Evolutionary conservation across 1,140 invertebrate species (phyloP).

Genomic region (Apis florea): DNA sequence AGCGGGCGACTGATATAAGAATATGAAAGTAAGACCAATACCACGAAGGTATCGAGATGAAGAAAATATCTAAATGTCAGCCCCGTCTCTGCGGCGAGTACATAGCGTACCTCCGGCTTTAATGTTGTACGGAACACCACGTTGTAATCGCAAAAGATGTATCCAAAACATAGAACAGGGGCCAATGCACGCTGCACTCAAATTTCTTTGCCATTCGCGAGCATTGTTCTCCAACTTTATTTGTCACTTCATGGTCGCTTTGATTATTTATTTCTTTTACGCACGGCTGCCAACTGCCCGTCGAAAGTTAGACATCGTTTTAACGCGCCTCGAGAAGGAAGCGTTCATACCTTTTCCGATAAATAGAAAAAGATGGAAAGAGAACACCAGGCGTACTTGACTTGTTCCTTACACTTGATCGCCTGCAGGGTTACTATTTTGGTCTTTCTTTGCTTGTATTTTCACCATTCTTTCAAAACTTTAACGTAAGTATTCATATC

Average conservation of each 20-base stretch:
- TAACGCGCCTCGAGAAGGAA: conserved; percentile 56
- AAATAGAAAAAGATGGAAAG: conserved; percentile 42
- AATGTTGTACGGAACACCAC: conserved; percentile 49
- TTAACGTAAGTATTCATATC: conserved; percentile 13
- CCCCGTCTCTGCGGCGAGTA: conserved; percentile 56
- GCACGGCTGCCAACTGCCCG: conserved; percentile 77
- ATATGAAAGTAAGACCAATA: conserved; percentile 36
- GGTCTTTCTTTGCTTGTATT: conserved; percentile 69
- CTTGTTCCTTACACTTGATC: conserved; percentile 48
- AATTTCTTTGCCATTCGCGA: conserved; percentile 68
- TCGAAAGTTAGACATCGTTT: conserved; percentile 67
- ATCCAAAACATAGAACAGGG: conserved; percentile 56
- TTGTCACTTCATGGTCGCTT: conserved; percentile 80
- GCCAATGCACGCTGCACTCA: conserved; percentile 60
- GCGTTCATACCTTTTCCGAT: conserved; percentile 23
- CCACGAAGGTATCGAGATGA: conserved; percentile 41
- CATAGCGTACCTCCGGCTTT: conserved; percentile 59
- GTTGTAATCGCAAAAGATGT: conserved; percentile 53
- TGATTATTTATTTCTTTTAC: conserved; percentile 81
- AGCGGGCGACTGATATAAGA: conserved; percentile 35
- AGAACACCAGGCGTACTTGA: conserved; percentile 39
- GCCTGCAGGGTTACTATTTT: conserved; percentile 68
- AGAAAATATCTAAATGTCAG: conserved; percentile 67
- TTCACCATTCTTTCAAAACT: conserved; percentile 51
- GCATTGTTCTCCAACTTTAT: conserved; percentile 79